Evolutionary conservation across 2,888 invertebrate species (phyloP), one percentile per base, ranked within the genome.

Genomic region (Zaprionus lineosus): DNA sequence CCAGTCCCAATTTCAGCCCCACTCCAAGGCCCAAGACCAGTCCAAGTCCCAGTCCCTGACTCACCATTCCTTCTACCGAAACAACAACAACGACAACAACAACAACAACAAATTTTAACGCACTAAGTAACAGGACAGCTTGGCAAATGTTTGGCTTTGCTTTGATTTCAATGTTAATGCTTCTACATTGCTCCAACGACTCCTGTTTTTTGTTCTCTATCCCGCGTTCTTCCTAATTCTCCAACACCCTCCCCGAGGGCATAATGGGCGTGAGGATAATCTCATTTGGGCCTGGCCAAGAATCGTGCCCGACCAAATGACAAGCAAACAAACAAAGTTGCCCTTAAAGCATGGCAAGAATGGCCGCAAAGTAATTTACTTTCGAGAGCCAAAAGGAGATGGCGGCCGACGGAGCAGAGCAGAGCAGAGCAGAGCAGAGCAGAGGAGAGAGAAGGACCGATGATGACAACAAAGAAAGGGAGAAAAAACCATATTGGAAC

Each of bases 121-220:
- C 73, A 73, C 73, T 74, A 59, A 73, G 66, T 51, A 66, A 77
- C 77, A 74, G 59, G 74, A 77, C 70, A 77, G 74, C 77, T 71
- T 70, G 77, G 63, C 71, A 81, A 81, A 76, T 77, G 77, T 77
- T 76, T 81, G 76, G 61, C 61, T 73, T 76, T 74, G 73, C 68
- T 79, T 72, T 73, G 74, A 66, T 79, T 73, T 68, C 72, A 68
- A 78, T 75, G 68, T 33, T 57, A 65, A 70, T 65, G 70, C 62
- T 40, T 7, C 31, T 21, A 12, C 37, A 37, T 31, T 31, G 2
- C 29, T 29, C 12, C 36, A 7, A 34, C 7, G 5, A n/a, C 9
- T 18, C 2, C 7, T 29, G 3, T 29, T 29, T n/a, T 29, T 3
- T 11, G 3, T 29, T 29, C 29, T 11, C 29, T 29, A 3, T 29